Conservation (phyloP, 2,797 vertebrate species). For the Amniataba percoides region DNA sequence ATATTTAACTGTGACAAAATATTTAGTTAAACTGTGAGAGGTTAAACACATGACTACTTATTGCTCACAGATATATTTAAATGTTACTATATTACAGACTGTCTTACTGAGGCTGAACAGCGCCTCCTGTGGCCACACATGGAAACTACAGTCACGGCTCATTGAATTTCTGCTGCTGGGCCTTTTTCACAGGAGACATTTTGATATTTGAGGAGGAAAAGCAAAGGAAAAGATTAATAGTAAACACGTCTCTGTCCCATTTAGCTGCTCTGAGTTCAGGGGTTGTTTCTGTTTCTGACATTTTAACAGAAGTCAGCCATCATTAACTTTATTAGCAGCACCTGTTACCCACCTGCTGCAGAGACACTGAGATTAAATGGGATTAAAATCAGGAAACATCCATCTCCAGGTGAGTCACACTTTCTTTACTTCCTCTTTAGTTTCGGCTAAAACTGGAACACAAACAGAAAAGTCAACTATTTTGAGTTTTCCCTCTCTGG, state of each 20-base stretch:
- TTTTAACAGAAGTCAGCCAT: not conserved
- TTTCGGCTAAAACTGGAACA: no score
- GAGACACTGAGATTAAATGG: not conserved
- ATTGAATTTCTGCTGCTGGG: not conserved
- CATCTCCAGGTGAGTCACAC: not conserved
- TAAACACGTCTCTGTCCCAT: not conserved
- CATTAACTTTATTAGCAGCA: not conserved
- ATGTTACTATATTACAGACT: no score
- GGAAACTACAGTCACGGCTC: not conserved
- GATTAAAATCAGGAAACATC: not conserved
- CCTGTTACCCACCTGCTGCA: not conserved
- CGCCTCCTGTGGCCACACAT: not conserved
- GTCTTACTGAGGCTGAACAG: no score
- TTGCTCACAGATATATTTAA: not conserved
- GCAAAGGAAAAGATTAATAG: not conserved
- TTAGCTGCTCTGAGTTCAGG: not conserved
- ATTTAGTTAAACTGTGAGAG: not conserved
- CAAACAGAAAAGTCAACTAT: no score
- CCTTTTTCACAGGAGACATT: not conserved
- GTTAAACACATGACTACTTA: not conserved
- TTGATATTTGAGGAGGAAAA: no score
- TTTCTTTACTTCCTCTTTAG: no score
- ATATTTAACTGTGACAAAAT: no score
- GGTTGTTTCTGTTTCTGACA: not conserved
- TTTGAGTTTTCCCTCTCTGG: no score